phyloP scores from a whole-genome alignment of 2,888 invertebrate species.

The Thalpophila matura region DNA sequence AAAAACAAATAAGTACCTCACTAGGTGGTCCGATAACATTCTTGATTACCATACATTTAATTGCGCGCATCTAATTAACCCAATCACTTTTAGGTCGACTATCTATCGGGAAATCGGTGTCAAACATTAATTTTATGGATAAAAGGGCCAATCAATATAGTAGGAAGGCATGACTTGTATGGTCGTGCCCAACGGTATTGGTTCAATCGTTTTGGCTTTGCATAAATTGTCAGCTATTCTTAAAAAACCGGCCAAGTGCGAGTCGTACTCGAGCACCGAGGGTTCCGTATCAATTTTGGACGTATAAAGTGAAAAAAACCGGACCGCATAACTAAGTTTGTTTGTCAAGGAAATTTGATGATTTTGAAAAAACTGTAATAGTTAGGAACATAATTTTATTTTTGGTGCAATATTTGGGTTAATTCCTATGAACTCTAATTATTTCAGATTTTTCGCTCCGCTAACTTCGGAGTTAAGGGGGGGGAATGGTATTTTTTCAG shows the following conservation, averaged over 20 bases:
- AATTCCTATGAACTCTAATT: no score
- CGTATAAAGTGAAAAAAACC: not conserved
- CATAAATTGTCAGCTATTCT: not conserved
- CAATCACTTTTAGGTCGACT: slow-evolving; percentile 2
- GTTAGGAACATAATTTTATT: no score
- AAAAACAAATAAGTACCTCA: slow-evolving; percentile 6
- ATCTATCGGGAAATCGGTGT: slow-evolving; percentile 13
- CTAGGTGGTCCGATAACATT: slow-evolving; percentile 41
- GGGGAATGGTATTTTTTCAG: no score
- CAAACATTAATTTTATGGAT: slow-evolving; percentile 30
- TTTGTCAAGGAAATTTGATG: no score
- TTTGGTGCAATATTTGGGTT: no score
- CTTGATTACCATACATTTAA: slow-evolving; percentile 45
- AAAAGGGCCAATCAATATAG: slow-evolving; percentile 42
- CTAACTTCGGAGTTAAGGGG: no score
- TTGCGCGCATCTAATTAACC: slow-evolving; percentile 51
- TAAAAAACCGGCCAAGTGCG: not conserved
- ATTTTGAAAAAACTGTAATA: no score
- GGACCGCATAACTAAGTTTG: no score
- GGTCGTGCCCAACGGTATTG: not conserved
- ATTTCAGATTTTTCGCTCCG: no score
- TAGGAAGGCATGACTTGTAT: slow-evolving; percentile 16
- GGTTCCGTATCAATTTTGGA: no score
- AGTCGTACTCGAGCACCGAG: no score
- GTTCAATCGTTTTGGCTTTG: not conserved